Percentiles rank a stretch among this genome's conserved stretches.
Conservation (phyloP, 2,888 invertebrate species). For the Agonopterix subpropinquella region DNA sequence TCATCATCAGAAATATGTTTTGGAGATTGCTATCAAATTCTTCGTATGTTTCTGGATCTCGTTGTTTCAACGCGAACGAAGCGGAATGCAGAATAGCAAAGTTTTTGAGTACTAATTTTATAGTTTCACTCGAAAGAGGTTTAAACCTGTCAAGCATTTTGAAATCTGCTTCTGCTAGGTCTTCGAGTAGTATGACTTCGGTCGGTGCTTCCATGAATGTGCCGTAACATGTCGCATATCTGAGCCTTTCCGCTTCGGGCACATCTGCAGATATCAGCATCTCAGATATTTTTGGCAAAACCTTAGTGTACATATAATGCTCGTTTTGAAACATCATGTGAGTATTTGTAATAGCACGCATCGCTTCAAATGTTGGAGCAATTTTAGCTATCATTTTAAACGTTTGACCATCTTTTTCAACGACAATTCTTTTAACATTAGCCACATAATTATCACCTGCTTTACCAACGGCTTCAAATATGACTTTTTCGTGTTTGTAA, state of each 20-base stretch:
- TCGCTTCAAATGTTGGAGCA: constrained; percentile 18
- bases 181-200: constrained; percentile 38
- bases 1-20: constrained; percentile 10
- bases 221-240: constrained; percentile 31
- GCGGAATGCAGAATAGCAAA: constrained; percentile 30
- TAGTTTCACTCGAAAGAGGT: constrained; percentile 1
- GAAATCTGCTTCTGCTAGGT: constrained; percentile 22
- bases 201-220: constrained; percentile 19
- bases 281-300: constrained; percentile 27
- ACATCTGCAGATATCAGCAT: constrained; percentile 20
- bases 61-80: constrained; percentile 27
- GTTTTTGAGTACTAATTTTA: constrained; percentile 24
- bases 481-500: constrained; percentile 22
- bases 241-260: constrained; percentile 22
- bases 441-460: constrained; percentile 33
- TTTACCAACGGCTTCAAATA: constrained; percentile 24
- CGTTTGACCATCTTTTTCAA: constrained; percentile 21
- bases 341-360: constrained; percentile 14
- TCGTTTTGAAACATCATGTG: constrained; percentile 27
- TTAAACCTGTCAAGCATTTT: constrained; percentile 25
- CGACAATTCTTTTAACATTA: constrained; percentile 22
- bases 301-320: constrained; percentile 25
- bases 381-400: constrained; percentile 30
- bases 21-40: constrained; percentile 12
- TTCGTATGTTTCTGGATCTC: constrained; percentile 20